phyloP scores from a whole-genome alignment of 2,797 vertebrate species.

The Myioborus miniatus region DNA sequence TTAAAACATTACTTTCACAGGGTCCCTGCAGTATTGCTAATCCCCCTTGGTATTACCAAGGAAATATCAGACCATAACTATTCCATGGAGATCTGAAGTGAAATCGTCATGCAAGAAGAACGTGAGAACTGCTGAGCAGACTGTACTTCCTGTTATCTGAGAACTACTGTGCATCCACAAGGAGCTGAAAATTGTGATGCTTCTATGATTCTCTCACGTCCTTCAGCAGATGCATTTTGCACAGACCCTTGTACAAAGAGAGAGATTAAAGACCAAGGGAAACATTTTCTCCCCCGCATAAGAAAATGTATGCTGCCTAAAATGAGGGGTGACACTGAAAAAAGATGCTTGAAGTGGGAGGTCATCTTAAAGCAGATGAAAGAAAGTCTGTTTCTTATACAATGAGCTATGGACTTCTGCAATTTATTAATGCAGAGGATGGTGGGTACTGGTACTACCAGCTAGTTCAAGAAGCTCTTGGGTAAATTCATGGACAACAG shows the following conservation, averaged over 20 bases:
- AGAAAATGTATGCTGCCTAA: neutral
- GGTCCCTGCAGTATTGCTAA: neutral
- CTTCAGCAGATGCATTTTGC: neutral
- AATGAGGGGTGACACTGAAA: fast-evolving
- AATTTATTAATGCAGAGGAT: neutral
- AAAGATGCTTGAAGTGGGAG: neutral
- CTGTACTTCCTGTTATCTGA: constrained; percentile 1
- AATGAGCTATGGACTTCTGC: neutral
- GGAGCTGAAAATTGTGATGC: neutral
- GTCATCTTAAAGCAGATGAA: neutral
- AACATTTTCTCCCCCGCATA: neutral
- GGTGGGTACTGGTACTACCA: neutral
- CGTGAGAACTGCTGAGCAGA: neutral
- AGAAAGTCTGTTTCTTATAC: neutral
- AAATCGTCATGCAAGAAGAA: neutral
- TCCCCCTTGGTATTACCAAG: neutral
- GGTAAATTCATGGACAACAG: neutral
- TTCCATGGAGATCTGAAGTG: neutral
- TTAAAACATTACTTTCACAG: neutral
- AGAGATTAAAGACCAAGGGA: neutral
- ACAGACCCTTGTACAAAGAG: neutral
- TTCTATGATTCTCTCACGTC: neutral
- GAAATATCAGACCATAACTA: neutral
- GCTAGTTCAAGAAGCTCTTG: neutral
- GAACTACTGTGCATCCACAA: neutral